Evolutionary conservation across 2,113 vertebrate species (phyloP).

Genomic region (Epinephelus fuscoguttatus): DNA sequence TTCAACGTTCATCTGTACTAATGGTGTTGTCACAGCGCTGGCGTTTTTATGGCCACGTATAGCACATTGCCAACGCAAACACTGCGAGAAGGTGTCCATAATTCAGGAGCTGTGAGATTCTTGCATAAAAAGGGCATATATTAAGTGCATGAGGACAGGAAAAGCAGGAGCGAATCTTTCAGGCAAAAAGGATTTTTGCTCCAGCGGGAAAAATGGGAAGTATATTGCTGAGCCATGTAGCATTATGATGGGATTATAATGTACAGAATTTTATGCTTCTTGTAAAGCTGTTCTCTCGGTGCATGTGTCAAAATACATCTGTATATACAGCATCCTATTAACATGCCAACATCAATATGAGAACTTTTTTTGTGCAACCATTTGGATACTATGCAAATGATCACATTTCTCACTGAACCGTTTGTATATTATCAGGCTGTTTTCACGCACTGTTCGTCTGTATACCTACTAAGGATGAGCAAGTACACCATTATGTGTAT

Average conservation of each 20-base stretch:
- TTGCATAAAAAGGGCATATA: constrained; percentile 45
- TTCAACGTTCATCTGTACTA: constrained; percentile 76
- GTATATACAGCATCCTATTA: background rate
- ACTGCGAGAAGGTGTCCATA: constrained; percentile 49
- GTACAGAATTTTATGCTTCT: background rate
- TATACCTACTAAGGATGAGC: no score
- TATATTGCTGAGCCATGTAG: constrained; percentile 45
- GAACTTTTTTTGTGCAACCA: background rate
- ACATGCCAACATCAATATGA: background rate
- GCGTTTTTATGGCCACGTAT: constrained; percentile 62
- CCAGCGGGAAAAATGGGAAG: constrained; percentile 19
- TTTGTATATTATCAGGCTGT: background rate
- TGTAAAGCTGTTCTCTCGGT: background rate
- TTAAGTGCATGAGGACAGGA: constrained; percentile 22
- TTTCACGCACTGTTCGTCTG: no score
- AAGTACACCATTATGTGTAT: no score
- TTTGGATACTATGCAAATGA: background rate
- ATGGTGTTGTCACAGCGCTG: constrained; percentile 61
- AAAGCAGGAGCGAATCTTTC: constrained; percentile 36
- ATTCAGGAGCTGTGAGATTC: constrained; percentile 43
- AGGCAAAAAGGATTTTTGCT: constrained; percentile 33
- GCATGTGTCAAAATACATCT: background rate
- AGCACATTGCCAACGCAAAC: constrained; percentile 64
- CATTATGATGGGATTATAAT: constrained; percentile 36
- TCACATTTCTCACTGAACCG: background rate